These are phyloP conservation scores for Epirrhoe tristata DNA, from an alignment of 2,888 invertebrate genomes.

Conservation along the genomic window DNA sequence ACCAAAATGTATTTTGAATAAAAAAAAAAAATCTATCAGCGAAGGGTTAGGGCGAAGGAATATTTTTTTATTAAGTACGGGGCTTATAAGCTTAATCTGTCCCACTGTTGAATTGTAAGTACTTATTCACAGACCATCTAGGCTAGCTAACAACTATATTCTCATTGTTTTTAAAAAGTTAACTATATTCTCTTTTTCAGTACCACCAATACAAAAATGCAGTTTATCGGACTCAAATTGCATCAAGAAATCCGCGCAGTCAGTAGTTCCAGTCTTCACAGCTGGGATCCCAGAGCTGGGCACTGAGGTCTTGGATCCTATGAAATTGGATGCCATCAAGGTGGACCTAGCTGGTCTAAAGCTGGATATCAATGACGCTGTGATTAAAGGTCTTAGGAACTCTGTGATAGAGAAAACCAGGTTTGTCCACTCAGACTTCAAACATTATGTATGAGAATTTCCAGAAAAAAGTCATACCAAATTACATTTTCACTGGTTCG, in stretches of 20 bases:
- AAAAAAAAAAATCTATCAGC: too few species aligned
- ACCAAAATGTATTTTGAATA: too few species aligned
- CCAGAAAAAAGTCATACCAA: too few species aligned
- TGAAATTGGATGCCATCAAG: slow-evolving; percentile 58
- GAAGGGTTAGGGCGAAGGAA: too few species aligned
- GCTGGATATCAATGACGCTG: slow-evolving; percentile 55
- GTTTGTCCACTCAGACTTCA: slow-evolving; percentile 54
- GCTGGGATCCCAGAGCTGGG: slow-evolving; percentile 63
- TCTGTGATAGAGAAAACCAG: slow-evolving; percentile 57
- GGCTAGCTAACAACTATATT: too few species aligned
- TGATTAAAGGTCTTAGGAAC: slow-evolving; percentile 57
- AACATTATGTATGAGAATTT: too few species aligned
- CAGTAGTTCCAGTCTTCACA: slow-evolving; percentile 47
- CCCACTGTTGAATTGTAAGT: too few species aligned
- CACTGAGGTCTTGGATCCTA: slow-evolving; percentile 61
- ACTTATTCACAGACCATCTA: too few species aligned
- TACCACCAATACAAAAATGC: slow-evolving; percentile 62
- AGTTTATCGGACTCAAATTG: slow-evolving; percentile 56
- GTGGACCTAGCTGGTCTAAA: slow-evolving; percentile 68
- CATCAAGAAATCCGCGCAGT: slow-evolving; percentile 55
- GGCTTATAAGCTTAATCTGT: too few species aligned
- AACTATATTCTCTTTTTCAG: slow-evolving; percentile 49
- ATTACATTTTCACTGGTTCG: too few species aligned
- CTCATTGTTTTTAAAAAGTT: too few species aligned
- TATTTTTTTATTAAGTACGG: too few species aligned